A percentile compares a stretch with the other conserved stretches of the same genome.
phyloP scores from a whole-genome alignment of 2,113 vertebrate species.

The Jaculus jaculus region DNA sequence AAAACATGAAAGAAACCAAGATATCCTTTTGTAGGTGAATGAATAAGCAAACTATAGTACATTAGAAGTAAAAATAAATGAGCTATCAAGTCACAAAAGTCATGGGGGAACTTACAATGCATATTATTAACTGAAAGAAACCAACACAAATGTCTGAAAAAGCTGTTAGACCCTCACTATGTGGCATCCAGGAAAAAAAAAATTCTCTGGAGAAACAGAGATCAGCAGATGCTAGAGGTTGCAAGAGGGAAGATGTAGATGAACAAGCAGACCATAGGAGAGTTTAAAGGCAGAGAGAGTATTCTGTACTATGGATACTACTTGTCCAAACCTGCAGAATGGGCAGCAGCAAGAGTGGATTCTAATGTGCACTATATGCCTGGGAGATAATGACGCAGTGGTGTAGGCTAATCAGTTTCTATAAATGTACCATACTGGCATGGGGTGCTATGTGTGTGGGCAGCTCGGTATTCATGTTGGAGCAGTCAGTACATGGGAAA shows the following conservation, averaged over 20 bases:
- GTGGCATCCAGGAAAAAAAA: background rate
- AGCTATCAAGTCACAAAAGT: background rate
- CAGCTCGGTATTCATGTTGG: no score
- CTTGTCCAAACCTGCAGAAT: background rate
- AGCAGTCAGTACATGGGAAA: background rate
- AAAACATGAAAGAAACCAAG: background rate
- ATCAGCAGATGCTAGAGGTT: background rate
- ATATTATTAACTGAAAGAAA: background rate
- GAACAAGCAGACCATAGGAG: no score
- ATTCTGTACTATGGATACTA: no score
- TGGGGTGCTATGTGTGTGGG: rapidly evolving
- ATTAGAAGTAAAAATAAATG: background rate
- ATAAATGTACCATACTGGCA: no score
- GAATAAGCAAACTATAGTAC: background rate
- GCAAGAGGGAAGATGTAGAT: no score
- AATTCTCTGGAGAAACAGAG: background rate
- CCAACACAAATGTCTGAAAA: background rate
- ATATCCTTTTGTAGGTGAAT: background rate
- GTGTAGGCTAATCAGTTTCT: no score
- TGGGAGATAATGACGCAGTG: no score
- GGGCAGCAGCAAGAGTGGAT: background rate
- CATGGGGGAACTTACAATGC: background rate
- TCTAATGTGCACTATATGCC: background rate
- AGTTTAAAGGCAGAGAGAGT: background rate
- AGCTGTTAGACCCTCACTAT: background rate